These are phyloP conservation scores for Theretra japonica DNA, from an alignment of 2,888 invertebrate genomes.

Conservation along the genomic window DNA sequence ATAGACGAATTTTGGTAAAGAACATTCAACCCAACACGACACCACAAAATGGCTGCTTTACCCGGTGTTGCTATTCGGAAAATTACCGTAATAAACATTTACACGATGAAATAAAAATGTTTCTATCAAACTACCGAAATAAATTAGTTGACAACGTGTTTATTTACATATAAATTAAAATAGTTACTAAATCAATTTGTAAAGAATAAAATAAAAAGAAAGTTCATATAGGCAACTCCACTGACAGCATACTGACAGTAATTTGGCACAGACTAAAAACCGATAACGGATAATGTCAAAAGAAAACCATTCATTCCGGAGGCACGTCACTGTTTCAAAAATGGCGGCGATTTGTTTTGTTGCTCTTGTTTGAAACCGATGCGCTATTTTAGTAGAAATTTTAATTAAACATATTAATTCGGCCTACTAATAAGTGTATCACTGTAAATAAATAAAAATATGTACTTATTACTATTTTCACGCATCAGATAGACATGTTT, in stretches of 20 bases:
- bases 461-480: background rate
- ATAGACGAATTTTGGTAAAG: constrained; percentile 78
- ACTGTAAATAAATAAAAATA: background rate
- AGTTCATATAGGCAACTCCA: background rate
- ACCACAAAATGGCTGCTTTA: constrained; percentile 84
- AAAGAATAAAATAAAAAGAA: background rate
- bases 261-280: constrained; percentile 7
- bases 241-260: background rate
- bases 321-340: constrained; percentile 23
- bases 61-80: constrained; percentile 60
- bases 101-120: background rate
- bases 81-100: background rate
- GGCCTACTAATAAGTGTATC: background rate
- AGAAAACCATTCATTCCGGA: background rate
- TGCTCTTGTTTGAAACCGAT: background rate
- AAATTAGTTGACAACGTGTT: too few relatives aligned
- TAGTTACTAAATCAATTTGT: too few relatives aligned
- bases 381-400: background rate
- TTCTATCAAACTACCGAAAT: background rate
- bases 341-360: constrained; percentile 40
- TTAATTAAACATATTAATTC: background rate
- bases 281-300: background rate
- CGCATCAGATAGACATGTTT: background rate
- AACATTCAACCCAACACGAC: constrained; percentile 71
- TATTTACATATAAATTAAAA: too few relatives aligned